Base-by-base conservation (phyloP, 1,140 invertebrate species). In the Mylabris phalerata region DNA sequence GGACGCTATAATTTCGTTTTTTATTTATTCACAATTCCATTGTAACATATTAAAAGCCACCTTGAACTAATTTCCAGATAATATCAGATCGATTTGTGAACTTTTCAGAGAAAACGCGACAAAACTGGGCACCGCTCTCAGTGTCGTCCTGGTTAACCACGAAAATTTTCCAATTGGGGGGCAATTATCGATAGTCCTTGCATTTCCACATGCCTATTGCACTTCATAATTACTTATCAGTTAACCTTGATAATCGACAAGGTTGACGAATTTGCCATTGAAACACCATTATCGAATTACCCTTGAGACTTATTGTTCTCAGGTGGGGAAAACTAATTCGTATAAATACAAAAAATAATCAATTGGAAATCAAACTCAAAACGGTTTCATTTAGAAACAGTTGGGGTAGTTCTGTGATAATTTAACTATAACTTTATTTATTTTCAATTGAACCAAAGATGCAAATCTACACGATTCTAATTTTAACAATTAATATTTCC, bases 211-310 rank as follows among this genome's bases (percentile, higher is more conserved):
- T 46, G 42, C 45, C 47, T 56, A 47, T 46, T 57, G 48, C 55
- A 57, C 48, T 48, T 57, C 42, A 51, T 40, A 51, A 54, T 48
- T 32, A 42, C 11, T 48, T 47, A 54, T 64, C 66, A 47, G 58
- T 44, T 51, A 58, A 59, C 66, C 66, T 65, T 62, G 44, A 40
- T 54, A 57, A 45, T 56, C 59, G 54, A 61, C 66, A 62, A 65
- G 66, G 64, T 66, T 62, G 52, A 50, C 60, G 59, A 44, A 41
- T 48, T 54, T 52, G 55, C 39, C 50, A 57, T 40, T 61, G 60
- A 67, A 65, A 61, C 59, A 63, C 50, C 65, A 63, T 61, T 47
- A 46, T 32, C 32, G 41, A 66, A 57, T 59, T 66, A 68, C 64
- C 66, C 66, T 66, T 68, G 66, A 64, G 48, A 56, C 39, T 7